Evolutionary conservation across 2,888 invertebrate genomes (phyloP).

Genomic region (Camponotus fellah): DNA sequence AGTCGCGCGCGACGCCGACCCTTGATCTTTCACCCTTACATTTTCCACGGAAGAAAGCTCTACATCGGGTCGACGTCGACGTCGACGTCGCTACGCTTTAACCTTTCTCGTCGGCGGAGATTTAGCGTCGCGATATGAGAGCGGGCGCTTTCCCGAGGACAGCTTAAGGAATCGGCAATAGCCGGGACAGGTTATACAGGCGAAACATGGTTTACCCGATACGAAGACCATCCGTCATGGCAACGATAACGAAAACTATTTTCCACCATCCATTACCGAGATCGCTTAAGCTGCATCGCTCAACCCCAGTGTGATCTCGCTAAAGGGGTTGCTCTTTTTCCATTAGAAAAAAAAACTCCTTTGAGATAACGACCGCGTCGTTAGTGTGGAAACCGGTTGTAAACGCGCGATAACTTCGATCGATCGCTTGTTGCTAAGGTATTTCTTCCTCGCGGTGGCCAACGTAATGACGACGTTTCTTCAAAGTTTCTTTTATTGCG

Average conservation of each 20-base stretch:
- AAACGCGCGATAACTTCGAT: constrained; percentile 54
- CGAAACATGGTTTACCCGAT: constrained; percentile 56
- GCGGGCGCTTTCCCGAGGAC: constrained; percentile 48
- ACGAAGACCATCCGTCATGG: constrained; percentile 48
- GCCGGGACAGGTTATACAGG: constrained; percentile 35
- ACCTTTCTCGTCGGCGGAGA: constrained; percentile 38
- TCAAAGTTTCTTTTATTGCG: constrained; percentile 50
- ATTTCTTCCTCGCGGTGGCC: constrained; percentile 45
- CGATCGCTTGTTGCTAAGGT: constrained; percentile 50
- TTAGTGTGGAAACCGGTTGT: constrained; percentile 45
- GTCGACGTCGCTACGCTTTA: constrained; percentile 40
- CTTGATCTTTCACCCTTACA: constrained; percentile 44
- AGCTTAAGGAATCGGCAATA: constrained; percentile 53
- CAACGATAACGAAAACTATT: constrained; percentile 56
- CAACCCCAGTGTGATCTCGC: constrained; percentile 28
- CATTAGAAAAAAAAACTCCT: constrained; percentile 41
- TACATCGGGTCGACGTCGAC: background rate
- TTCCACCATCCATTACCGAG: constrained; percentile 54
- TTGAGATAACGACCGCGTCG: constrained; percentile 48
- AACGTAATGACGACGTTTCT: constrained; percentile 46
- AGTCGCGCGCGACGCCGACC: constrained; percentile 33
- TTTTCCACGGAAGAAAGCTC: constrained; percentile 28
- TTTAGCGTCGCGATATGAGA: constrained; percentile 53
- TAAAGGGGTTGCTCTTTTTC: constrained; percentile 49
- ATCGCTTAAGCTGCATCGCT: constrained; percentile 43